Percentiles rank a stretch among this genome's conserved stretches.
Conservation (phyloP, 2,113 vertebrate species). For the Albula goreensis region DNA sequence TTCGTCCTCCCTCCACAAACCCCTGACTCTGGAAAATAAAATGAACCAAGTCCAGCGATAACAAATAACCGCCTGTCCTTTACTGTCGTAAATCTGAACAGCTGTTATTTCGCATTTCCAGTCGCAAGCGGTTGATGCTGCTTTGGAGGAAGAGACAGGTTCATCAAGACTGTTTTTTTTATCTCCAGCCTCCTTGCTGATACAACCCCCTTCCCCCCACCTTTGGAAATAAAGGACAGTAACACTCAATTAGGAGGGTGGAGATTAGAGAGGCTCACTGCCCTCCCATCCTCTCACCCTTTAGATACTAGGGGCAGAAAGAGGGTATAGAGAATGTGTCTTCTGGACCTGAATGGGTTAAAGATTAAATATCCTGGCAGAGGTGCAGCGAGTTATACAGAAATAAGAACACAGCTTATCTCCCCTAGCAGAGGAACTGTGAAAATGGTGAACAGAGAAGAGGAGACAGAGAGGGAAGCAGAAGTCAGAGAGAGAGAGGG, state of each 20-base stretch:
- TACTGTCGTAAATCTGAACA: not conserved
- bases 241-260: constrained; percentile 11
- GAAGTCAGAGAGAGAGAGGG: constrained; percentile 1
- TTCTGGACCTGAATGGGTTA: constrained; percentile 6
- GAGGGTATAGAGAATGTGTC: not conserved
- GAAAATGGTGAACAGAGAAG: constrained; percentile 16
- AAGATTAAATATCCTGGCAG: constrained; percentile 16
- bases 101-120: not conserved
- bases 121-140: not conserved
- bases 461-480: not conserved
- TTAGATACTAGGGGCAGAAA: not conserved
- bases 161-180: not conserved
- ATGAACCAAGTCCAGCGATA: not conserved
- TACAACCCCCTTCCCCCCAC: not conserved
- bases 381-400: not conserved
- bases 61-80: not conserved
- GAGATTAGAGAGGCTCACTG: not conserved
- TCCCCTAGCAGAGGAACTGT: not conserved
- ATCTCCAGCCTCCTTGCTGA: not conserved
- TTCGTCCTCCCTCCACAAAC: not conserved
- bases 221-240: not conserved
- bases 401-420: constrained; percentile 24
- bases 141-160: not conserved
- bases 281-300: not conserved
- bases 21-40: not conserved